Base-by-base conservation (phyloP, 2,797 vertebrate genomes). In the Apogon talboti region DNA sequence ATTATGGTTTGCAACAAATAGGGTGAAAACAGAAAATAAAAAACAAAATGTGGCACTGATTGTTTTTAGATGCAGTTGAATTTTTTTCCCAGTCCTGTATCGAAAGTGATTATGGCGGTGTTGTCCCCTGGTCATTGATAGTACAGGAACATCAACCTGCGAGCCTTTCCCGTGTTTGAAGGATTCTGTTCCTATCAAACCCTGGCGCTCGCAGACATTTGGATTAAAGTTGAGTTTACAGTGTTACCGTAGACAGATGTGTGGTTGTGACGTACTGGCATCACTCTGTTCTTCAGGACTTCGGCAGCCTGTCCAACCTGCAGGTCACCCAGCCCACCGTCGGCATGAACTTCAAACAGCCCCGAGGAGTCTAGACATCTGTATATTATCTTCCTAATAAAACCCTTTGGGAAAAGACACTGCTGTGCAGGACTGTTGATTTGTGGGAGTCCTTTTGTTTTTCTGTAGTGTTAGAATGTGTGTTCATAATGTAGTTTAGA, bases 261-360 rank as follows among this genome's bases (percentile, higher is more conserved):
- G 6, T 24, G 21, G 9, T 48, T 48, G 14, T 21, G 12, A 21
- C 6, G 1, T 7, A 7, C 28, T n/a, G 1, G 14, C 12, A 16
- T 52, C 11, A 11, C 7, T 14, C 0, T 54, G n/a, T 76, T 11
- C 88, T 79, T 2, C 88, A 99, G 98, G 98, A 99, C 88, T 98
- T 98, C 0, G 96, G 96, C 90, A 94, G 93, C 74, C 90, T 99
- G 78, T 96, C 98, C 89, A 98, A 96, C 89, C 94, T 99, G 86
- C 97, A 99, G 91, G 98, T 98, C 72, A 98, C 97, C 0, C 97
- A 98, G 92, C 96, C 97, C 21, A 95, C 94, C 7, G 93, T 98
- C 55, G 97, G 97, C 66, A 99, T 99, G 98, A 98, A 98, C 92
- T 99, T 99, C 93, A 98, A 96, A 90, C 96, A 96, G 8, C 97